Evolutionary conservation across 1,140 invertebrate genomes (phyloP).

Genomic region (Bombus pyrosoma): DNA sequence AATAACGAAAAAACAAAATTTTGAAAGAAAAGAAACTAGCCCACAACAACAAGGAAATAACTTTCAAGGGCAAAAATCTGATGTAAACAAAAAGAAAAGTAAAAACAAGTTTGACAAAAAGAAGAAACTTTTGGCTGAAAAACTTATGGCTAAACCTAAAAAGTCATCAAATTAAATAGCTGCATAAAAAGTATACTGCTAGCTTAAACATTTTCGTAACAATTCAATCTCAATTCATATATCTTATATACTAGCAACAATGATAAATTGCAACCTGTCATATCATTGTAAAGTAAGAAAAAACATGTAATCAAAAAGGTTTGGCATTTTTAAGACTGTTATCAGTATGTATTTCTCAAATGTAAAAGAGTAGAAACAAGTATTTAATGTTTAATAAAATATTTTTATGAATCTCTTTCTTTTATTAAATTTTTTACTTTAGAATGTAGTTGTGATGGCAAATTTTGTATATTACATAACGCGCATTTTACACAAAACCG

Average conservation of each 20-base stretch:
- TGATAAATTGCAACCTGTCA: background rate
- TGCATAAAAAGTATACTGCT: background rate
- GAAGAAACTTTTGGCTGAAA: constrained; percentile 74
- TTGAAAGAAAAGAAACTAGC: constrained; percentile 66
- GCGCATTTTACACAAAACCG: constrained; percentile 89
- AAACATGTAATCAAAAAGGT: background rate
- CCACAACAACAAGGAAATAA: constrained; percentile 22
- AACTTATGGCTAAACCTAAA: constrained; percentile 68
- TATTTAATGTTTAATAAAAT: constrained; percentile 26
- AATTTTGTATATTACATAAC: constrained; percentile 82
- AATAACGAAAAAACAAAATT: constrained; percentile 46
- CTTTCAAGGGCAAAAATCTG: constrained; percentile 75
- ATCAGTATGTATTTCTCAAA: constrained; percentile 44
- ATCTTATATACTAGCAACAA: background rate
- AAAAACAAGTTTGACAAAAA: constrained; percentile 71
- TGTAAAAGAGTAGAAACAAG: constrained; percentile 19
- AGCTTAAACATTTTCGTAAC: constrained; percentile 41
- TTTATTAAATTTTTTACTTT: constrained; percentile 71
- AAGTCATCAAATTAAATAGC: constrained; percentile 64
- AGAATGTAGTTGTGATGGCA: constrained; percentile 86
- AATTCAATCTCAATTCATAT: background rate
- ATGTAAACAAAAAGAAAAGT: constrained; percentile 74
- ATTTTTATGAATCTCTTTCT: constrained; percentile 28
- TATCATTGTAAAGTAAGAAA: background rate
- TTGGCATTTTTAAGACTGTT: background rate